Conservation (phyloP, 2,888 invertebrate species). For the Dugesia japonica region DNA sequence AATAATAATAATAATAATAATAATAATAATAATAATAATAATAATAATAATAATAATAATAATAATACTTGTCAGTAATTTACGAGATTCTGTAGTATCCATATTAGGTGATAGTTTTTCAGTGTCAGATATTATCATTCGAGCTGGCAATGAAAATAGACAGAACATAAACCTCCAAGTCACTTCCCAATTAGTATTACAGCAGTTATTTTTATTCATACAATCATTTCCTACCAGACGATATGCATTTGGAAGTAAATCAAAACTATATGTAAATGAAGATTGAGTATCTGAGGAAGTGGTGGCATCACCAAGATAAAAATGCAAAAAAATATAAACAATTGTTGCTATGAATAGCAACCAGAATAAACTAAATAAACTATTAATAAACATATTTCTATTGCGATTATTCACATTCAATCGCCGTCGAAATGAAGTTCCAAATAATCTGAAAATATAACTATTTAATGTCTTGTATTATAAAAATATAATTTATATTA, state of each 20-base stretch:
- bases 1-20: too few species aligned
- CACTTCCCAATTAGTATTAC: background rate
- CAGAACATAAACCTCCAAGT: background rate
- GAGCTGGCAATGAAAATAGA: background rate
- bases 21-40: too few species aligned
- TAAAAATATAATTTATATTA: too few species aligned
- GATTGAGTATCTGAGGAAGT: too few species aligned
- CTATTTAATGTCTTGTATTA: too few species aligned
- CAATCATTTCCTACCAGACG: background rate
- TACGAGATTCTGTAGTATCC: background rate
- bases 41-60: too few species aligned
- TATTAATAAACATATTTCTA: too few species aligned
- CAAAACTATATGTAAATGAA: background rate
- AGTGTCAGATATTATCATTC: background rate
- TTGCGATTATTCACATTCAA: background rate
- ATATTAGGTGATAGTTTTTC: background rate
- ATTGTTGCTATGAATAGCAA: too few species aligned
- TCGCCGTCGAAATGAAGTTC: background rate
- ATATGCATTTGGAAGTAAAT: background rate
- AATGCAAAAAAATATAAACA: too few species aligned
- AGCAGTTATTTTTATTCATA: background rate
- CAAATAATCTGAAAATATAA: background rate
- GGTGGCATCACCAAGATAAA: too few species aligned
- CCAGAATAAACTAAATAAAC: too few species aligned
- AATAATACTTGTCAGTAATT: background rate